These are phyloP conservation scores for Amblyornis subalaris DNA, from an alignment of 2,113 vertebrate genomes.

Conservation along the genomic window DNA sequence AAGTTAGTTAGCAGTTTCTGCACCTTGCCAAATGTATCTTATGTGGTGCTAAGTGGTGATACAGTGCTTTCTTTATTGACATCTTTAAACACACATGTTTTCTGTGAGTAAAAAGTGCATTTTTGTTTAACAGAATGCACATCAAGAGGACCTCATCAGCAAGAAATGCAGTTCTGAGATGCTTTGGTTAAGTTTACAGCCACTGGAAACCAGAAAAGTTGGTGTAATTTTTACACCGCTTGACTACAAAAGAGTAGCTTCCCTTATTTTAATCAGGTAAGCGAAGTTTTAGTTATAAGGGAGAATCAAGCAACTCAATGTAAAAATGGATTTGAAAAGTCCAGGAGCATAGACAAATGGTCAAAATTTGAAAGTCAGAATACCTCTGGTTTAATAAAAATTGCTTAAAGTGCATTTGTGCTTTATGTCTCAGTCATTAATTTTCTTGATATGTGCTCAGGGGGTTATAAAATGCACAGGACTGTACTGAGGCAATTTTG, in stretches of 20 bases:
- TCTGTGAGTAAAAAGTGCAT: neutral
- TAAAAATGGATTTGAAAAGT: neutral
- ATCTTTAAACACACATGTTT: neutral
- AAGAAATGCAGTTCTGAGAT: constrained; percentile 59
- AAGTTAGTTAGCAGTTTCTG: neutral
- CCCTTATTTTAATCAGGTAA: constrained; percentile 90
- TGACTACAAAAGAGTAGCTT: constrained; percentile 86
- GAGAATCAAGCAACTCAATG: neutral
- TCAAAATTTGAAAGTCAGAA: neutral
- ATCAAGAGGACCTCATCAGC: constrained; percentile 14
- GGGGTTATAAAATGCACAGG: neutral
- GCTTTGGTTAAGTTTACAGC: constrained; percentile 81
- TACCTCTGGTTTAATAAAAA: neutral
- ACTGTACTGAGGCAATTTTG: neutral
- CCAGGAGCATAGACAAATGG: neutral
- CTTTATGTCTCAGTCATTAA: neutral
- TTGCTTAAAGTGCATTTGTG: neutral
- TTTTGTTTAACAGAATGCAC: constrained; percentile 47
- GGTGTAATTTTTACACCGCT: constrained; percentile 86
- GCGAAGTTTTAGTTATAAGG: neutral
- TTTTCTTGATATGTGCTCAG: neutral
- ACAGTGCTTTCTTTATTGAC: neutral
- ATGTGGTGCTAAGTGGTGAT: neutral
- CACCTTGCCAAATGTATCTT: neutral
- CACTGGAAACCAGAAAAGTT: constrained; percentile 83